Base-by-base conservation (phyloP, 2,113 vertebrate genomes). In the Dicrurus megarhynchus region DNA sequence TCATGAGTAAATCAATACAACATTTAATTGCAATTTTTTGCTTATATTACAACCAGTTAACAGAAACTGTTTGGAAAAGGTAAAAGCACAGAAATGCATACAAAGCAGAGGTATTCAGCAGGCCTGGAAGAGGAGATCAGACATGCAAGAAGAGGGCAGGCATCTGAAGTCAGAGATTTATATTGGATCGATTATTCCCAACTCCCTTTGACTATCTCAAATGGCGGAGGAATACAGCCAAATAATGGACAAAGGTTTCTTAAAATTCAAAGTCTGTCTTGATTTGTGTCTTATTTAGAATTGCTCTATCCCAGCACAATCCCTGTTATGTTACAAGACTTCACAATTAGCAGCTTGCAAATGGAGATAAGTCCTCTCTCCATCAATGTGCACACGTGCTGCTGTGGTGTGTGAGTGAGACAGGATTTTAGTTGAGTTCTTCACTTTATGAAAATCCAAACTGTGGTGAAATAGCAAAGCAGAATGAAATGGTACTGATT, bases 1-100 rank as follows among this genome's bases (percentile, higher is more conserved):
- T 93, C 32, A 11, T 27, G 35, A 79, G 32, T 76, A 93, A 96
- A 96, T 90, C 94, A 82, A 92, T 82, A 19, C 4, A 90, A 95
- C 20, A 24, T 60, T 83, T 94, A 96, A 89, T 89, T 74, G 59
- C 69, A 70, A 64, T 76, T 93, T 94, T 65, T 91, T 59, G 64
- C 59, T 71, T 84, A 32, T 46, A 70, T 86, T 84, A 55, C 49
- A 61, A n/a, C 35, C 65, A 59, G 60, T 59, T 92, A 87, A 87
- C 21, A 76, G 70, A 53, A 87, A 44, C 39, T n/a, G 79, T 88
- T 41, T 73, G 61, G 30, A 59, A 83, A 75, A 84, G 47, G 78
- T 70, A 56, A 75, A 87, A 87, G 26, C 20, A 69, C 52, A 81
- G 67, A 84, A 85, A 90, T 42, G 55, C 18, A 47, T 46, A 46